Base-by-base conservation (phyloP, 2,888 invertebrate genomes). In the Erebia epiphron region DNA sequence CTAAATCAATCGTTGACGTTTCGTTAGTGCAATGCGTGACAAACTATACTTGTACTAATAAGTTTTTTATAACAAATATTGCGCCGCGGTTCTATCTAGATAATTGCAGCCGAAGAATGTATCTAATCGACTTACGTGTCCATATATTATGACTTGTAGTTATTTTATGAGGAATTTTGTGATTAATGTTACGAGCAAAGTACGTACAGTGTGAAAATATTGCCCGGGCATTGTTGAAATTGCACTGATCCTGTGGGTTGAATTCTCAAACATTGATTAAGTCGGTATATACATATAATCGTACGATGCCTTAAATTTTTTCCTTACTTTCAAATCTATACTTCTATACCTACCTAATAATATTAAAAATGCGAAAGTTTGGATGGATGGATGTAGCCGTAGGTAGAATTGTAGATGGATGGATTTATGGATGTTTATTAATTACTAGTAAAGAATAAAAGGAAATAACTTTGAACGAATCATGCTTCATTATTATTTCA, bases 51-150 rank as follows among this genome's bases (percentile, higher is more conserved):
- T 60, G 21, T 65, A 69, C 43, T 60, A 9, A 67, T 67, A 35
- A 49, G 54, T 63, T 65, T 57, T 46, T 69, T 69, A 35, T 64
- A 26, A 50, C 13, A 64, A 49, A 50, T 69, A 65, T 41, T 50
- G 35, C 60, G 14, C 35, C 57, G 21, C 61, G 67, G 65, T 69
- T 66, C 67, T 67, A 62, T 67, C 62, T 52, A 66, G 63, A 69
- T 67, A 72, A 72, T 72, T 67, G 64, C 63, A 60, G 63, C 16
- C 60, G 43, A 69, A 67, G 67, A 69, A 72, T 72, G 49, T 67
- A 63, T 67, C 58, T 73, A 68, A 68, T 65, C 49, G 61, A 56
- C 57, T 13, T 10, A 21, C 67, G 49, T 35, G 54, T 61, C 68
- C 68, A 57, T 71, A 71, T 68, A 71, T n/a, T 68, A 26, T 41